Conservation (phyloP, 2,113 vertebrate genomes). For the Lycaon pictus region DNA sequence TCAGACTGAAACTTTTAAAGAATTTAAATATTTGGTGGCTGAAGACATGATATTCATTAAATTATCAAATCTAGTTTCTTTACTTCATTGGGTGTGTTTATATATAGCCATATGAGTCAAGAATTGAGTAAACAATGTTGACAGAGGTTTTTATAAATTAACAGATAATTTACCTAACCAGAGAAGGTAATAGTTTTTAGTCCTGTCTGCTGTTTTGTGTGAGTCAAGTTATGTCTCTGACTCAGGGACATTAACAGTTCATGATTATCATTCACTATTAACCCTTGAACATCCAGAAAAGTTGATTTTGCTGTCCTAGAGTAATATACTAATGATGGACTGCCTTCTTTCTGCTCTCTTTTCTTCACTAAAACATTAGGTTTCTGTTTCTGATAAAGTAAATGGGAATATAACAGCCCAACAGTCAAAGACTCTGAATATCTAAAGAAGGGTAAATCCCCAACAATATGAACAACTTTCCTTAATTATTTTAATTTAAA, state of each 20-base stretch:
- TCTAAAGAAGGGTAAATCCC: slow-evolving; percentile 52
- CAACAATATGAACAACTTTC: neutral
- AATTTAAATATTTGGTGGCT: neutral
- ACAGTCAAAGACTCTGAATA: neutral
- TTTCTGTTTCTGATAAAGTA: slow-evolving; percentile 37
- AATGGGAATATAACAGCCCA: neutral
- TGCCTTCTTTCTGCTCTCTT: neutral
- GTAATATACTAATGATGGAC: neutral
- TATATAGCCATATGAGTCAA: neutral
- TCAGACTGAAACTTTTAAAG: neutral
- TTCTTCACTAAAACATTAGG: neutral
- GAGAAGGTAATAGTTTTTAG: neutral
- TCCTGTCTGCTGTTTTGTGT: neutral
- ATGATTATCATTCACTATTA: neutral
- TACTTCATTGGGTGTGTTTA: neutral
- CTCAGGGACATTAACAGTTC: neutral
- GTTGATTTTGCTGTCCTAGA: fast-evolving
- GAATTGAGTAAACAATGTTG: neutral
- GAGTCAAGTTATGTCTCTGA: neutral
- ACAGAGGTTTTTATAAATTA: slow-evolving; percentile 21
- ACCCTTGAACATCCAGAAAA: neutral
- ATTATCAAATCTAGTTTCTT: neutral
- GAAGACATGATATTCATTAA: neutral
- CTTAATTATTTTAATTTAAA: neutral
- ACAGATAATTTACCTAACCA: neutral